Base-by-base conservation (phyloP, 2,797 vertebrate genomes). In the Amblyraja radiata region DNA sequence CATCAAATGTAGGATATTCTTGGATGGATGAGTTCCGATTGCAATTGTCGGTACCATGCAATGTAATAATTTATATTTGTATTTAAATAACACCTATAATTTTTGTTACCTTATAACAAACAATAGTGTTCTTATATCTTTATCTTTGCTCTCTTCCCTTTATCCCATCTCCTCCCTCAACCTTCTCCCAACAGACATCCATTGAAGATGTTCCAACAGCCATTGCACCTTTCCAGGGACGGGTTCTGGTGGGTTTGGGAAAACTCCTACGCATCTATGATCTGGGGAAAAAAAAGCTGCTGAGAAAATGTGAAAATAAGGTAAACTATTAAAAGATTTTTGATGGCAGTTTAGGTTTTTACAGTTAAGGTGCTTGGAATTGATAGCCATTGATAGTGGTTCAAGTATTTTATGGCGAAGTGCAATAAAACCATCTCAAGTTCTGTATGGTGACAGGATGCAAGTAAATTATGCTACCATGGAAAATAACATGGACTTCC, bases 251-350 rank as follows among this genome's bases (percentile, higher is more conserved):
- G 80, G 98, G 98, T 8, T 98, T 99, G n/a, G 99, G 99, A 0
- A 99, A 99, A 93, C 97, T 99, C 73, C 95, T 99, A 93, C 96
- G 99, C 58, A 98, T 99, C 1, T 99, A 99, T 0, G 99, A 99
- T 95, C 95, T 99, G 93, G 98, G 98, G 93, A 99, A 99, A 95
- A 99, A 99, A 96, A 99, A 99, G 93, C 97, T 99, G 94, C 97
- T 99, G 1, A 97, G 98, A 68, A 99, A 99, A 94, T 99, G 99
- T 96, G 99, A 99, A 94, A 99, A 99, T 94, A 99, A 99, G 98
- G 99, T 99, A 95, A 94, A 23, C 4, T 68, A 9, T 14, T 8
- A 18, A n/a, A n/a, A 36, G 80, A 32, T 54, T 11, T 73, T 16
- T 93, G 13, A 16, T 5, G 16, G 23, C 46, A 10, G 23, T 78